Conservation (phyloP, 2,113 vertebrate genomes). For the Heloderma charlesbogerti region DNA sequence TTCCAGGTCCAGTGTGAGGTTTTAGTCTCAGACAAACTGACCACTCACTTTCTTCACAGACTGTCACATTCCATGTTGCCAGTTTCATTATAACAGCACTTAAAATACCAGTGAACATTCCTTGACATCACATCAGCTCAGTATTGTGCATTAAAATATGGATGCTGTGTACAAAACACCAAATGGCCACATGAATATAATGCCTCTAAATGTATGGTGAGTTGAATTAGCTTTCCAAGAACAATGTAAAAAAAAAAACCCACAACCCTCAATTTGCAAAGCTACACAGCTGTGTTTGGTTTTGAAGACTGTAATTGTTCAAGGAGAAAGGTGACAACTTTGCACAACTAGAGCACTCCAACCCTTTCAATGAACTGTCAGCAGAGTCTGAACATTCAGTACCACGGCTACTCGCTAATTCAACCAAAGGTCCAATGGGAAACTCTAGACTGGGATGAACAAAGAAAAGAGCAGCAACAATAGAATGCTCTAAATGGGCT, state of each 20-base stretch:
- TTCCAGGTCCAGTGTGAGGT: not conserved
- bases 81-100: not conserved
- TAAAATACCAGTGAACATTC: not conserved
- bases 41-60: not conserved
- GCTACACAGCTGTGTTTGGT: constrained; percentile 23
- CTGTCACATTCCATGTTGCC: not conserved
- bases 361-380: not conserved
- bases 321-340: not conserved
- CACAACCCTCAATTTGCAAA: not conserved
- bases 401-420: not conserved
- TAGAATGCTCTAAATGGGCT: not conserved
- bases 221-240: not conserved
- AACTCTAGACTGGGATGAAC: not conserved
- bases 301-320: not conserved
- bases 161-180: not conserved
- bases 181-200: not conserved
- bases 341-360: not conserved
- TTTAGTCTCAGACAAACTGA: not conserved
- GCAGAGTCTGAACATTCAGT: not conserved
- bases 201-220: not conserved
- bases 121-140: not conserved
- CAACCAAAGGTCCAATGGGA: not conserved
- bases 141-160: not conserved
- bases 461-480: not conserved
- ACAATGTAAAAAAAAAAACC: not conserved